phyloP scores from a whole-genome alignment of 2,797 vertebrate species.

The Pogonophryne albipinna region DNA sequence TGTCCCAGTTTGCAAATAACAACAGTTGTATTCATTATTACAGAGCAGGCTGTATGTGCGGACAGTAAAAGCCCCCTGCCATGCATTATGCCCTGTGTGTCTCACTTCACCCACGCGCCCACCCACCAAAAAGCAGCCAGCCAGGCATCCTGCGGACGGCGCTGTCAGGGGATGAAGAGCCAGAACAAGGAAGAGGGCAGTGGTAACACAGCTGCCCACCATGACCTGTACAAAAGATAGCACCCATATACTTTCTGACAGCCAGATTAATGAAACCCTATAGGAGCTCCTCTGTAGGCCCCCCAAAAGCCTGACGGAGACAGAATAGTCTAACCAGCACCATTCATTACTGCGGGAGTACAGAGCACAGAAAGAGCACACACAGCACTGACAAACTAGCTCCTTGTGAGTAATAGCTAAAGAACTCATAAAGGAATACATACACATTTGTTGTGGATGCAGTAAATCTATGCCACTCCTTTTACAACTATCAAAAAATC shows the following conservation, averaged over 20 bases:
- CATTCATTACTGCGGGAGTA: conserved; percentile 83
- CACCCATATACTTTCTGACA: conserved; percentile 83
- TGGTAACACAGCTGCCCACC: conserved; percentile 79
- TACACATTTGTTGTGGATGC: conserved; percentile 80
- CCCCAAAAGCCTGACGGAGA: conserved; percentile 85
- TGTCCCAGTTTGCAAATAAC: conserved; percentile 40
- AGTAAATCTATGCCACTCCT: conserved; percentile 79
- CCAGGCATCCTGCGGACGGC: conserved; percentile 49
- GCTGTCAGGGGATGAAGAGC: conserved; percentile 69
- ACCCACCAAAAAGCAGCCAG: conserved; percentile 47
- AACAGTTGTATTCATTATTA: conserved; percentile 63
- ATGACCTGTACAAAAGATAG: conserved; percentile 81
- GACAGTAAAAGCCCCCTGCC: conserved; percentile 51
- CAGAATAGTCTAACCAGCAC: conserved; percentile 83
- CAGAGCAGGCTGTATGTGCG: conserved; percentile 55
- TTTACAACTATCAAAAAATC: conserved; percentile 72
- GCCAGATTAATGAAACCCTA: conserved; percentile 83
- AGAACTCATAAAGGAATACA: conserved; percentile 84
- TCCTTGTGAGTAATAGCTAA: conserved; percentile 85
- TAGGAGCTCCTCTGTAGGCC: conserved; percentile 82
- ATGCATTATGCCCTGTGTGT: conserved; percentile 53
- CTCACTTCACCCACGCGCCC: conserved; percentile 56
- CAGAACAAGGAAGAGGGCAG: conserved; percentile 73
- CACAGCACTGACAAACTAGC: conserved; percentile 85
- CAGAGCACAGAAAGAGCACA: conserved; percentile 82